Base-by-base conservation (phyloP, 2,113 vertebrate species). In the Oxygymnocypris stewartii region DNA sequence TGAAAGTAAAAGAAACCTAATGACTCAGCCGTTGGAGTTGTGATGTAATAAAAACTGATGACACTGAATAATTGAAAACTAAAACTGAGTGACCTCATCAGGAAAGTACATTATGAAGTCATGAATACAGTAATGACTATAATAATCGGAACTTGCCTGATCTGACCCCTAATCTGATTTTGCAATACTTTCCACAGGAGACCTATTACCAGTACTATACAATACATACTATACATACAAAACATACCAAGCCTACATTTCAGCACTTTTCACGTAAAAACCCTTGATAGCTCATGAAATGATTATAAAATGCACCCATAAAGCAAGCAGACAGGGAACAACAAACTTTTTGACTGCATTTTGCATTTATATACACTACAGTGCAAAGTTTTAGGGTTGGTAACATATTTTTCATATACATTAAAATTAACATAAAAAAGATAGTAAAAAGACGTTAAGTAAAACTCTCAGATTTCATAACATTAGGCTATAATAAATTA, bases 41-140 rank as follows among this genome's bases (percentile, higher is more conserved):
- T 83, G 79, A 49, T 65, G 28, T 23, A 20, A 47, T 42, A 67
- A 76, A 63, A 76, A 51, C 65, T 51, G 11, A 40, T 47, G 79
- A 51, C 31, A 67, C 63, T 11, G 54, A 10, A 7, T 57, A 23
- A 71, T 37, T 75, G 7, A 77, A 57, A 82, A 71, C 61, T 71
- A 54, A 79, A 78, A 61, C n/a, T 71, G 63, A 82, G 28, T 81
- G 28, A 71, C 4, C 25, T 82, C 18, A 71, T 28, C 63, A 82
- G 81, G 44, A 54, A 82, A 82, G 81, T 82, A 82, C 81, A 82
- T 51, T 4, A 69, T 82, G 44, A 35, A 71, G 81, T 82, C 63
- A 47, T 47, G 25, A 74, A 51, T 42, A 61, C 40, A 61, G 13
- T n/a, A 31, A 85, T 73, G 18, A 71, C 20, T 57, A 49, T 31